A percentile compares a stretch with the other conserved stretches of the same genome.
Evolutionary conservation across 2,113 vertebrate genomes (phyloP).

Genomic region (Rynchops niger): DNA sequence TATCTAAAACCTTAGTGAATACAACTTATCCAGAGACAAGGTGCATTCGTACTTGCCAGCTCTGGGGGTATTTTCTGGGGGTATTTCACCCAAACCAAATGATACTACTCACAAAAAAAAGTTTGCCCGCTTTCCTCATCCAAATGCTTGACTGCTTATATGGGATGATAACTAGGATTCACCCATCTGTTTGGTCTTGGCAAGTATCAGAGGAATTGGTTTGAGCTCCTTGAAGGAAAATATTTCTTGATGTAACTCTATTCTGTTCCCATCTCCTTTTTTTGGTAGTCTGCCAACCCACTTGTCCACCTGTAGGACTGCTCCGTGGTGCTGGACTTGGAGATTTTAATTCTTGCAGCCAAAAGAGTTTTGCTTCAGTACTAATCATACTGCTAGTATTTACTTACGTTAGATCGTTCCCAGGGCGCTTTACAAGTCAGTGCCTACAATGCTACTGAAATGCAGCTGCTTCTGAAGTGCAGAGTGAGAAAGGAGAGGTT

Average conservation of each 20-base stretch:
- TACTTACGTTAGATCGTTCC: background rate
- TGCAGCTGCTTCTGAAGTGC: background rate
- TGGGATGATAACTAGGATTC: background rate
- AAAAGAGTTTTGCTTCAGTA: background rate
- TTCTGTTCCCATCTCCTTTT: background rate
- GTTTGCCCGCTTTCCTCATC: background rate
- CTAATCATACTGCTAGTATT: background rate
- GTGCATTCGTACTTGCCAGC: background rate
- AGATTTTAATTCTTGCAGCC: background rate
- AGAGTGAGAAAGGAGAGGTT: slow-evolving; percentile 21
- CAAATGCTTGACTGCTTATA: background rate
- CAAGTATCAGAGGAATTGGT: background rate
- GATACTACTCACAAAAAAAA: background rate
- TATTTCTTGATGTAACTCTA: background rate
- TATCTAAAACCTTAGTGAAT: background rate
- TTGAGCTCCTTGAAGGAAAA: background rate
- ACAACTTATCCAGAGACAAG: background rate
- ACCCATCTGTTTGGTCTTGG: background rate
- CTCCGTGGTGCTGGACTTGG: background rate
- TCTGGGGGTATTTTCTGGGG: background rate
- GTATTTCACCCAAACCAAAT: background rate
- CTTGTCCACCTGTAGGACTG: background rate
- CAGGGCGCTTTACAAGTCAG: background rate
- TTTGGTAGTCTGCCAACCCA: background rate
- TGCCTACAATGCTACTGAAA: background rate